These are phyloP conservation scores for Gopherus evgoodei DNA, from an alignment of 2,113 vertebrate species.

Conservation along the genomic window DNA sequence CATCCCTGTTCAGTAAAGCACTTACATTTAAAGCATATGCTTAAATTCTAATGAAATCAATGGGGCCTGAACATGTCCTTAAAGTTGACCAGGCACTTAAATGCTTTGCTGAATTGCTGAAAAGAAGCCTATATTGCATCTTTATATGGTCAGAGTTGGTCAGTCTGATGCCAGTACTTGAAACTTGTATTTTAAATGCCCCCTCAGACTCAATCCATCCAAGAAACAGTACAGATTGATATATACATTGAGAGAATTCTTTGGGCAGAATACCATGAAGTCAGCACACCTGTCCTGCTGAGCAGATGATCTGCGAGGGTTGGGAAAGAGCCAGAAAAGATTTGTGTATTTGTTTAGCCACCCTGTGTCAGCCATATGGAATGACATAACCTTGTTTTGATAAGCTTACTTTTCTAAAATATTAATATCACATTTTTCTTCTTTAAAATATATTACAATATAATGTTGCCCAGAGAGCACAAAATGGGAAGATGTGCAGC, in stretches of 20 bases:
- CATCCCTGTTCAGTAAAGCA: neutral
- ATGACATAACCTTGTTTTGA: conserved; percentile 72
- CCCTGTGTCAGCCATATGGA: conserved; percentile 51
- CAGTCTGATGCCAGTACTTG: neutral
- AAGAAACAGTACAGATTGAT: conserved; percentile 41
- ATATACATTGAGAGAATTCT: conserved; percentile 45
- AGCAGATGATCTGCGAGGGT: conserved; percentile 38
- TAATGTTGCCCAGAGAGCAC: conserved; percentile 69
- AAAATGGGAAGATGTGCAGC: conserved; percentile 72
- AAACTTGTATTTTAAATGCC: conserved; percentile 19
- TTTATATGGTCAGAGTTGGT: neutral
- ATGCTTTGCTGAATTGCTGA: neutral
- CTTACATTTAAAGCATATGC: neutral
- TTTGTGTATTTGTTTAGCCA: conserved; percentile 70
- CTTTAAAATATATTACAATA: conserved; percentile 73
- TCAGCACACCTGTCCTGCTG: conserved; percentile 55
- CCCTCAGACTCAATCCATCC: conserved; percentile 25
- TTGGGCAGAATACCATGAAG: conserved; percentile 47
- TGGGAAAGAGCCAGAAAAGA: conserved; percentile 39
- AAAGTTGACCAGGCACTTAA: neutral
- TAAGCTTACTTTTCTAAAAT: conserved; percentile 78
- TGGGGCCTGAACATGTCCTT: neutral
- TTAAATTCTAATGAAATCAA: neutral
- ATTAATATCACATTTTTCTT: conserved; percentile 69
- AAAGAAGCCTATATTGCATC: neutral